Evolutionary conservation across 1,140 invertebrate genomes (phyloP).

Genomic region (Stratiolaelaps scimitus): DNA sequence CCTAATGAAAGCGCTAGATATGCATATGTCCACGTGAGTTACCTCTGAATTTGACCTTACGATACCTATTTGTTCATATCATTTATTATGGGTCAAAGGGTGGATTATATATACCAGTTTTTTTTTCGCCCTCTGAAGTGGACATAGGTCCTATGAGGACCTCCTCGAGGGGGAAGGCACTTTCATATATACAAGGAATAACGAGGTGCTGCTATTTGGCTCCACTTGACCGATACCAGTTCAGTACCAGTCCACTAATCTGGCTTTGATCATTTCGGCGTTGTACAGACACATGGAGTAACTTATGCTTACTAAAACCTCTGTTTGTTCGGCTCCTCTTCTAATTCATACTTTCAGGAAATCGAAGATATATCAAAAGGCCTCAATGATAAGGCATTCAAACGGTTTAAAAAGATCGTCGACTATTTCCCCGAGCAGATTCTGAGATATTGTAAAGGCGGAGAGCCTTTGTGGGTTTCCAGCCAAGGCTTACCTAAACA

Average conservation of each 20-base stretch:
- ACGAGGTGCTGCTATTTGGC: no score
- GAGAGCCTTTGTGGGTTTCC: constrained; percentile 66
- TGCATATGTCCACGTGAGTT: no score
- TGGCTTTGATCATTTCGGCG: neutral
- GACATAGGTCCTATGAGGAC: no score
- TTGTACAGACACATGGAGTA: neutral
- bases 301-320: neutral
- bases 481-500: constrained; percentile 43
- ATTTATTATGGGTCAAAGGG: no score
- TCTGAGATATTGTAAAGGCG: constrained; percentile 63
- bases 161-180: no score
- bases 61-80: no score
- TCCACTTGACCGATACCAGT: no score
- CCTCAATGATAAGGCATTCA: constrained; percentile 50
- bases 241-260: no score
- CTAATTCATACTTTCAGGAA: constrained; percentile 31
- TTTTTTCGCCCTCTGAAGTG: no score
- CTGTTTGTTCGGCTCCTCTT: neutral
- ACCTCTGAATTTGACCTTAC: no score
- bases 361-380: constrained; percentile 32
- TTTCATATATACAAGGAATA: no score
- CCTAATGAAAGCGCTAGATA: neutral
- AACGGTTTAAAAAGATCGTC: constrained; percentile 41
- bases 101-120: no score
- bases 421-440: constrained; percentile 46